A percentile compares a stretch with the other conserved stretches of the same genome.
phyloP scores from a whole-genome alignment of 2,797 vertebrate species.

The Gymnopithys bicolor region DNA sequence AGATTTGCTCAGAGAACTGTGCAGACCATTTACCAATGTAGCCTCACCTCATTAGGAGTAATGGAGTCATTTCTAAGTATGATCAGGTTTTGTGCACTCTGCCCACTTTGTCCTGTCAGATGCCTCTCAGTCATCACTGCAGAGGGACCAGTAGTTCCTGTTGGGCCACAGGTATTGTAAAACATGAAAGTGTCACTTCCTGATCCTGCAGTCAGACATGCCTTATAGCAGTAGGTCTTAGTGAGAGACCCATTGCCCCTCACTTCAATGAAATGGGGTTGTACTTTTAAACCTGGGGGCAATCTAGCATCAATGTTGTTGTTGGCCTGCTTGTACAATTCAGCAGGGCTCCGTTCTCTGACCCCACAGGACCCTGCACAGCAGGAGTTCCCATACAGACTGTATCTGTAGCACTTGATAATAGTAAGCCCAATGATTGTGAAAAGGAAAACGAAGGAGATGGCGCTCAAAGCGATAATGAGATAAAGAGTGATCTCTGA shows the following conservation, averaged over 20 bases:
- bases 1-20: not conserved
- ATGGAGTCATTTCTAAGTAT: slow-evolving; percentile 81
- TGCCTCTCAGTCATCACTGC: slow-evolving; percentile 91
- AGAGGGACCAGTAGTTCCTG: slow-evolving; percentile 83
- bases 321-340: slow-evolving; percentile 86
- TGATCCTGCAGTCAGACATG: slow-evolving; percentile 92
- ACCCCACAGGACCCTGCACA: slow-evolving; percentile 88
- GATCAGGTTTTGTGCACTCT: slow-evolving; percentile 85
- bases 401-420: slow-evolving; percentile 92
- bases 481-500: slow-evolving; percentile 94
- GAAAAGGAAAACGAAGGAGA: slow-evolving; percentile 95
- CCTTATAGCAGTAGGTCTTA: slow-evolving; percentile 98
- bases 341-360: slow-evolving; percentile 82
- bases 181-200: slow-evolving; percentile 99
- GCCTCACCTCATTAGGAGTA: slow-evolving; percentile 83
- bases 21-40: not conserved
- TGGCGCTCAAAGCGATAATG: slow-evolving; percentile 91
- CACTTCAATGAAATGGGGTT: slow-evolving; percentile 96
- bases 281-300: slow-evolving; percentile 90
- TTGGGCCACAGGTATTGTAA: slow-evolving; percentile 93
- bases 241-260: slow-evolving; percentile 94
- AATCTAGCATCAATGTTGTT: slow-evolving; percentile 88
- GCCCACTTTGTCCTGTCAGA: slow-evolving; percentile 91
- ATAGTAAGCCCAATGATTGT: slow-evolving; percentile 89
- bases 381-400: slow-evolving; percentile 86